Evolutionary conservation across 2,797 vertebrate genomes (phyloP), one percentile per base, ranked within the genome.

Genomic region (Falco peregrinus): DNA sequence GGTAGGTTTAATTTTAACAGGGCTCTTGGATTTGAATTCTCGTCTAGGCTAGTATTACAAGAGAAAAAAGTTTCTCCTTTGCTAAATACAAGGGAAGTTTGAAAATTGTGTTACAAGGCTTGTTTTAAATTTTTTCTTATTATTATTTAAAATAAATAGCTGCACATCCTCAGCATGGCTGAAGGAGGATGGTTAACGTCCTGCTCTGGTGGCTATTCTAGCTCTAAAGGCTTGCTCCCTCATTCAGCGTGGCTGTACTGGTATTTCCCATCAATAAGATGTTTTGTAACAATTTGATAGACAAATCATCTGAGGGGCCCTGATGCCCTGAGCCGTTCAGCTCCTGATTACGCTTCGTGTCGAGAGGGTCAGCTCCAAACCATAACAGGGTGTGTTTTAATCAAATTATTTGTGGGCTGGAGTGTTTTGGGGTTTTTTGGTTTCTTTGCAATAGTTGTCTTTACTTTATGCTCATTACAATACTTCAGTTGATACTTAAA

Each of bases 1-100:
- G 0, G 1, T 20, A 25, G 54, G 95, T 92, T 96, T 82, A 64
- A 83, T 47, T 95, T 96, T 90, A 93, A 84, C 35, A 41, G 65
- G 17, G 4, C 29, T 81, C 56, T 79, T 54, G 59, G 2, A 3
- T 59, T 70, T 50, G 50, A 61, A 73, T 47, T 47, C 48, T 41
- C 33, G 12, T 71, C n/a, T 31, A 14, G n/a, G 43, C 45, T 43
- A 24, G 10, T 35, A 5, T 51, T 37, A 10, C 29, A 17, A 29
- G 53, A 56, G 54, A 21, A 35, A 16, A 13, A 14, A 2, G 14
- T 6, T 65, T 70, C 35, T 37, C 11, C n/a, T 79, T 35, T 61
- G 16, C 39, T 50, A 54, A 59, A 65, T 35, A 6, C 35, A 22
- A 54, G 22, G 31, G 6, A 74, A 24, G 35, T 31, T 65, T 79